Evolutionary conservation across 2,888 invertebrate genomes (phyloP).

Genomic region (Gastrophysa polygoni): DNA sequence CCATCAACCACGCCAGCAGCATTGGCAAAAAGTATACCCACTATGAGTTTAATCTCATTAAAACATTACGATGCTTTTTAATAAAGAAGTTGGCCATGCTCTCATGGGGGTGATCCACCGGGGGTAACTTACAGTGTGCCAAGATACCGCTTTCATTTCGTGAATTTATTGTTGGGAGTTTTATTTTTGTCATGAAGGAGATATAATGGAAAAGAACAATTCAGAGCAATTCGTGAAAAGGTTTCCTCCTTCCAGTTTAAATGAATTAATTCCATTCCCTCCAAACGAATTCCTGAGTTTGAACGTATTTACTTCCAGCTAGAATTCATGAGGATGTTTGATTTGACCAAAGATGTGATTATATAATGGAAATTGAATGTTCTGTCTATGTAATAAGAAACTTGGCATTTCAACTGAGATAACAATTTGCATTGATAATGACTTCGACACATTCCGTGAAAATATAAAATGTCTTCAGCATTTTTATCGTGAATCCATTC

Average conservation of each 20-base stretch:
- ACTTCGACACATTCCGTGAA: too few species aligned
- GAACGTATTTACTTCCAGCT: background rate
- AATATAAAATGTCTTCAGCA: too few species aligned
- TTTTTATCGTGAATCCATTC: too few species aligned
- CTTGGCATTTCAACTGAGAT: too few species aligned
- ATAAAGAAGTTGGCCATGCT: background rate
- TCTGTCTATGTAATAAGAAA: too few species aligned
- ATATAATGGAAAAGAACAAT: background rate
- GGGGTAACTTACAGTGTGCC: background rate
- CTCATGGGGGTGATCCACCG: background rate
- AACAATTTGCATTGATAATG: too few species aligned
- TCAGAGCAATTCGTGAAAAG: background rate
- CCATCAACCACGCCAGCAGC: too few species aligned
- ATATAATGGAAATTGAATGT: too few species aligned
- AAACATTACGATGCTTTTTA: constrained; percentile 1
- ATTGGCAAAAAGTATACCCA: too few species aligned
- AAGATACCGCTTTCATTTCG: background rate
- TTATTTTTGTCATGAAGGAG: background rate
- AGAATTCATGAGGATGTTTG: background rate
- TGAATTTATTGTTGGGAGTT: background rate
- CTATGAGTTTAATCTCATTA: background rate
- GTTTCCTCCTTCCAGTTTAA: background rate
- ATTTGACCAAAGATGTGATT: too few species aligned
- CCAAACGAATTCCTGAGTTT: background rate
- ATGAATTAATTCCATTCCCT: background rate